Percentiles rank a stretch among this genome's conserved stretches.
Evolutionary conservation across 2,888 invertebrate species (phyloP).

Genomic region (Drosophila limbata): DNA sequence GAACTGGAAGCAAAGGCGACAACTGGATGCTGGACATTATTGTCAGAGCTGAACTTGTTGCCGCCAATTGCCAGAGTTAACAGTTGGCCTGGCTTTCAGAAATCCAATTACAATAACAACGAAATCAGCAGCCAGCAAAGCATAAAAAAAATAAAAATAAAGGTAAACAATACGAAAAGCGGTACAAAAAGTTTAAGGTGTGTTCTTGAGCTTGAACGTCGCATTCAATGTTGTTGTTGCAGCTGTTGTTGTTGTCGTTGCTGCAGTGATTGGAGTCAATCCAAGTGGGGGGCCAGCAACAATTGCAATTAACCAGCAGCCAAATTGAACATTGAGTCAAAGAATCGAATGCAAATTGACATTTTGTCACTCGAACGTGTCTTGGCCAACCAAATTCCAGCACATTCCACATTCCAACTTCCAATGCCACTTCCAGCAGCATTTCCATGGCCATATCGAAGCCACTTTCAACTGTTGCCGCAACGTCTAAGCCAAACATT

Average conservation of each 20-base stretch:
- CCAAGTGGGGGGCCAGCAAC: neutral
- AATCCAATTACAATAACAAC: slow-evolving; percentile 48
- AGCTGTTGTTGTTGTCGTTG: neutral
- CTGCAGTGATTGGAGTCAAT: slow-evolving; percentile 22
- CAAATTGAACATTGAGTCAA: slow-evolving; percentile 49
- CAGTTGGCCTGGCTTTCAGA: slow-evolving; percentile 40
- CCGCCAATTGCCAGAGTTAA: slow-evolving; percentile 26
- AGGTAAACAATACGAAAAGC: slow-evolving; percentile 57
- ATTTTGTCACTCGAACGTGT: slow-evolving; percentile 74
- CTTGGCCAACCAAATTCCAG: slow-evolving; percentile 34
- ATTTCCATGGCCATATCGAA: slow-evolving; percentile 60
- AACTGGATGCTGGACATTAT: slow-evolving; percentile 46
- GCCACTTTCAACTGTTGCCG: slow-evolving; percentile 64
- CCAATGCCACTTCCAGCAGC: slow-evolving; percentile 49
- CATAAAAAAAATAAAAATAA: slow-evolving; percentile 29
- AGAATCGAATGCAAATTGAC: slow-evolving; percentile 77
- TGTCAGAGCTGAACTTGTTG: slow-evolving; percentile 52
- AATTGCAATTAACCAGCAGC: slow-evolving; percentile 64
- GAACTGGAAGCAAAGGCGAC: slow-evolving; percentile 73
- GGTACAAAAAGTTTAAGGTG: slow-evolving; percentile 78
- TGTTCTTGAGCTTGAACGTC: slow-evolving; percentile 84
- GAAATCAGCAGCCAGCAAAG: slow-evolving; percentile 6
- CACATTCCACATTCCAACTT: slow-evolving; percentile 22
- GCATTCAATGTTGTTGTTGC: slow-evolving; percentile 29
- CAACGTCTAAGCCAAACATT: slow-evolving; percentile 17